phyloP scores from a whole-genome alignment of 2,888 invertebrate species.

The Caenorhabditis virilis region DNA sequence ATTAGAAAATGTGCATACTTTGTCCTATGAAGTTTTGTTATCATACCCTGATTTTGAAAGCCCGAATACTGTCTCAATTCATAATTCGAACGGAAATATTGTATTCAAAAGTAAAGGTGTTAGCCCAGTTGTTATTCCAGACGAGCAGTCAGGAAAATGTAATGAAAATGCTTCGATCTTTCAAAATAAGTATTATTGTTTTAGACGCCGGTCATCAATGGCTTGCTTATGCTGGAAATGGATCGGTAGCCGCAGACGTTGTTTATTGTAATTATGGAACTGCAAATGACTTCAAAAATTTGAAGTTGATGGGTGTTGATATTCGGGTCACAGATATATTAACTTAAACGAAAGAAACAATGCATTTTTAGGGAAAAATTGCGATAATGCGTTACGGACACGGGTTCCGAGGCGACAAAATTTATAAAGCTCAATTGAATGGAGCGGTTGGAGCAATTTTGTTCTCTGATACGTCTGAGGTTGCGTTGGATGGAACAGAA shows the following conservation, averaged over 20 bases:
- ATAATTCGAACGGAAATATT: slow-evolving; percentile 15
- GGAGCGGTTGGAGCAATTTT: slow-evolving; percentile 69
- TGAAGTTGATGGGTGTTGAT: slow-evolving; percentile 56
- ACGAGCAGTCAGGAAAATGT: slow-evolving; percentile 63
- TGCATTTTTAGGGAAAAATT: slow-evolving; percentile 69
- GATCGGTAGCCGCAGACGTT: slow-evolving; percentile 54
- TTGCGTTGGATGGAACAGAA: slow-evolving; percentile 61
- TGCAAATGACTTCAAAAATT: slow-evolving; percentile 57
- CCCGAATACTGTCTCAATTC: slow-evolving; percentile 53
- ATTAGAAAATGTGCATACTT: slow-evolving; percentile 57
- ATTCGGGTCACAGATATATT: slow-evolving; percentile 28
- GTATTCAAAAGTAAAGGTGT: slow-evolving; percentile 56
- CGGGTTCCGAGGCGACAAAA: slow-evolving; percentile 71
- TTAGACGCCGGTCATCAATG: slow-evolving; percentile 63
- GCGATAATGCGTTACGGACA: slow-evolving; percentile 72
- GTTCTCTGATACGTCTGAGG: slow-evolving; percentile 67
- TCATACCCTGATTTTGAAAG: slow-evolving; percentile 64
- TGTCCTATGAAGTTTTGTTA: slow-evolving; percentile 64
- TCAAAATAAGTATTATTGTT: slow-evolving; percentile 2
- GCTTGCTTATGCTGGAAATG: slow-evolving; percentile 63
- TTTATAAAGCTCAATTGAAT: slow-evolving; percentile 57
- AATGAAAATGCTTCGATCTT: slow-evolving; percentile 1
- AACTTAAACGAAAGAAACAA: not conserved
- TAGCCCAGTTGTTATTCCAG: slow-evolving; percentile 56
- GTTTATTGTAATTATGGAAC: slow-evolving; percentile 63